Evolutionary conservation across 30 jellyfish, hydroid and myxozoan genomes (phyloP).

Genomic region (Catostylus mosaicus): DNA sequence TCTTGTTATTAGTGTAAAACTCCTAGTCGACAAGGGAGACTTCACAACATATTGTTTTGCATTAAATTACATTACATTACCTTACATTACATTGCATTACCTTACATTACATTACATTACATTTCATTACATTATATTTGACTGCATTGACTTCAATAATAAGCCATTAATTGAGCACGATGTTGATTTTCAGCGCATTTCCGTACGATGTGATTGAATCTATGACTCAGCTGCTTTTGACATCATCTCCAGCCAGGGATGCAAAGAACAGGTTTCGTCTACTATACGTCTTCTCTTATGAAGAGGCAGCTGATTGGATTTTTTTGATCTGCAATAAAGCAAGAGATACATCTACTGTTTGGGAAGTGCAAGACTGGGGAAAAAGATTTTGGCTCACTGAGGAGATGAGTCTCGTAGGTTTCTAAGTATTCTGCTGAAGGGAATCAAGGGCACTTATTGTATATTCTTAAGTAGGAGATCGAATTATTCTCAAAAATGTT

Average conservation of each 20-base stretch:
- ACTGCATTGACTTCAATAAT: no score
- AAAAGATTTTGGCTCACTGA: constrained; percentile 82
- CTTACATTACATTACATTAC: no score
- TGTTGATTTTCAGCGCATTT: neutral
- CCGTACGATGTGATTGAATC: constrained; percentile 15
- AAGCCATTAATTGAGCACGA: no score
- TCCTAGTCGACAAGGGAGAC: no score
- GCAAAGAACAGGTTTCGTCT: constrained; percentile 21
- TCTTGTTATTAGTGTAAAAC: no score
- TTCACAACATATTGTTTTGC: no score
- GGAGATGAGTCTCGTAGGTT: constrained; percentile 73
- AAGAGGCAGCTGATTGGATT: constrained; percentile 63
- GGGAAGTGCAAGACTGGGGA: constrained; percentile 82
- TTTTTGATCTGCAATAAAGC: constrained; percentile 63
- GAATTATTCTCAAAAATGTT: no score
- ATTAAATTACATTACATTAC: no score
- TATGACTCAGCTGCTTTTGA: constrained; percentile 1
- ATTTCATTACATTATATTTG: no score
- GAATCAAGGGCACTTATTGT: no score
- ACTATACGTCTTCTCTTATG: constrained; percentile 50
- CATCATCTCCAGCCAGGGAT: constrained; percentile 3
- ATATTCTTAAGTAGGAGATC: no score
- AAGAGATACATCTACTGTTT: constrained; percentile 67
- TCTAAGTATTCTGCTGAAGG: neutral
- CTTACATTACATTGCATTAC: no score